Evolutionary conservation across 2,797 vertebrate genomes (phyloP).

Genomic region (Macropus fuliginosus): DNA sequence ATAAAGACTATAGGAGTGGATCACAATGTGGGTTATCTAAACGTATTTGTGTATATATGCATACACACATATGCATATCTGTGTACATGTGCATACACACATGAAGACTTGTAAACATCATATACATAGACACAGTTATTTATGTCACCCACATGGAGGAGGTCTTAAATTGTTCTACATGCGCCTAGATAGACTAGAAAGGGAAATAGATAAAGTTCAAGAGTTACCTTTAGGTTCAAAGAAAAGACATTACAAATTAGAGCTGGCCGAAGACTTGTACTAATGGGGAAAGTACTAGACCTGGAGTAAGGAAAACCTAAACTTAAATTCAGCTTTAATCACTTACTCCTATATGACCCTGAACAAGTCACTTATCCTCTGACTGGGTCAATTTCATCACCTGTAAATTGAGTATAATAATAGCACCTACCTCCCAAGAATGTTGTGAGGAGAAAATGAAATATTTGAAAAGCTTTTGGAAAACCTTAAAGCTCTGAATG

Average conservation of each 20-base stretch:
- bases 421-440: not conserved
- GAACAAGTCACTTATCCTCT: not conserved
- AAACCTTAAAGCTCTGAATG: not conserved
- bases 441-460: not conserved
- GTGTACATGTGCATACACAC: not conserved
- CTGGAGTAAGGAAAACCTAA: not conserved
- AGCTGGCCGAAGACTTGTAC: not conserved
- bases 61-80: not conserved
- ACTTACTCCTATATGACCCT: not conserved
- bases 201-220: not conserved
- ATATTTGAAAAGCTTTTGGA: not conserved
- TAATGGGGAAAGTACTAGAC: not conserved
- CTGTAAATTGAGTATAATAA: not conserved
- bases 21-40: not conserved
- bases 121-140: not conserved
- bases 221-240: not conserved
- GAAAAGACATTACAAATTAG: not conserved
- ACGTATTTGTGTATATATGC: not conserved
- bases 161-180: not conserved
- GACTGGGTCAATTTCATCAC: not conserved
- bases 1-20: not conserved
- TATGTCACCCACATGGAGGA: not conserved
- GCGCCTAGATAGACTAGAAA: not conserved
- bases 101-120: not conserved
- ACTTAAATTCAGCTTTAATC: not conserved